Conservation (phyloP, 2,888 invertebrate genomes). For the Aleiodes leptofemur region DNA sequence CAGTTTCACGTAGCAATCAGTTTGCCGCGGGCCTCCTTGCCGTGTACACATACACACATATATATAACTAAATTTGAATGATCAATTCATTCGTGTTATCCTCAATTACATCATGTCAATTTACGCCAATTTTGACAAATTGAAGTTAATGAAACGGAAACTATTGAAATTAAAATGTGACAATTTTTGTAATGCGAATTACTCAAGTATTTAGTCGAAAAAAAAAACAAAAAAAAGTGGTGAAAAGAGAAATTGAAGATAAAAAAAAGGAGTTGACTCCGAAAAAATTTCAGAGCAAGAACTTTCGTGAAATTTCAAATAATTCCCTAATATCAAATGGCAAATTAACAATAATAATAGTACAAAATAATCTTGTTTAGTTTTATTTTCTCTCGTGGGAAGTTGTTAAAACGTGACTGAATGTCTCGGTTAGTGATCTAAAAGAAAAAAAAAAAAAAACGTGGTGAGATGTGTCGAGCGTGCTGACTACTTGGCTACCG, state of each 20-base stretch:
- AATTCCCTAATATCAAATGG: too few relatives aligned
- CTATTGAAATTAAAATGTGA: not conserved
- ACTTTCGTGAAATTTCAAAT: too few relatives aligned
- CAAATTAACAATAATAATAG: not conserved
- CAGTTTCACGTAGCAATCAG: conserved; percentile 53
- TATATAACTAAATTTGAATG: not conserved
- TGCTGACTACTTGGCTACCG: conserved; percentile 45
- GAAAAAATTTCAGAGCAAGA: too few relatives aligned
- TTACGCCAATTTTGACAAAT: conserved; percentile 1
- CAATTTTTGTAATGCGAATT: too few relatives aligned
- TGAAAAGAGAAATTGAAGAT: too few relatives aligned
- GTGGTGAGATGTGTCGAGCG: conserved; percentile 42
- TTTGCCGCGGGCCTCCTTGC: conserved; percentile 57
- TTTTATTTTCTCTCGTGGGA: conserved; percentile 40
- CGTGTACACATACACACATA: conserved; percentile 15
- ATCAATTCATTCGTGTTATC: not conserved
- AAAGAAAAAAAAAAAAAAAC: not conserved
- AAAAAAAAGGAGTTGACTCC: too few relatives aligned
- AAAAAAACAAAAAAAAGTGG: too few relatives aligned
- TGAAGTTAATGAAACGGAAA: not conserved
- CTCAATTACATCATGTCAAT: conserved; percentile 30
- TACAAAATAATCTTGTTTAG: not conserved
- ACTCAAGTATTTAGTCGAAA: too few relatives aligned
- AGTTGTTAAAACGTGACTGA: conserved; percentile 53
- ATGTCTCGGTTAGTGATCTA: conserved; percentile 36